phyloP scores from a whole-genome alignment of 2,888 invertebrate genomes.

The Melanotus villosus region DNA sequence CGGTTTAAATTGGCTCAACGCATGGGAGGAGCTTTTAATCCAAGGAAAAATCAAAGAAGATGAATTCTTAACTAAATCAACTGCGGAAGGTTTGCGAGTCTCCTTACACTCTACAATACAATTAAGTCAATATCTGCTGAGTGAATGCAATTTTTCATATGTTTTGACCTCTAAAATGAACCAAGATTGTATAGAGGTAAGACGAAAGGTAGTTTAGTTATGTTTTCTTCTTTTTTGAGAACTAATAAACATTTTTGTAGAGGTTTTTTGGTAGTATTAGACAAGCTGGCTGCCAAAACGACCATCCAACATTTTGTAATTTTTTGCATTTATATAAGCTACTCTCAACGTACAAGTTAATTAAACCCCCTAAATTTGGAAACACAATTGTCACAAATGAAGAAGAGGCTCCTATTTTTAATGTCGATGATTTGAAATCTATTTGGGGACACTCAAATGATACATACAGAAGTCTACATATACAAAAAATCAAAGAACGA shows the following conservation, averaged over 20 bases:
- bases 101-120: not conserved
- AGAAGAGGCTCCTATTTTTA: not conserved
- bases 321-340: not conserved
- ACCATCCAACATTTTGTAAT: conserved; percentile 10
- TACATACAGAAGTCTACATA: not conserved
- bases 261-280: conserved; percentile 8
- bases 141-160: not conserved
- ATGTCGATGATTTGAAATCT: not conserved
- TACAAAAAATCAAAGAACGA: not conserved
- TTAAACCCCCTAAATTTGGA: not conserved
- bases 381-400: not conserved
- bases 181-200: conserved; percentile 19
- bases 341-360: not conserved
- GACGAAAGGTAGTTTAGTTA: not conserved
- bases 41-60: not conserved
- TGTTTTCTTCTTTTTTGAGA: not conserved
- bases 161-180: conserved; percentile 18
- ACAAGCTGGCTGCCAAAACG: conserved; percentile 20
- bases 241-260: not conserved
- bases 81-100: conserved; percentile 14
- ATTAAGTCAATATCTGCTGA: not conserved
- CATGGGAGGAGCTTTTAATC: not conserved
- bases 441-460: not conserved
- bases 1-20: not conserved
- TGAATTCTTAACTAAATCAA: conserved; percentile 11